Evolutionary conservation across 2,113 vertebrate genomes (phyloP), one percentile per base, ranked within the genome.

Genomic region (Tringa solitaria): DNA sequence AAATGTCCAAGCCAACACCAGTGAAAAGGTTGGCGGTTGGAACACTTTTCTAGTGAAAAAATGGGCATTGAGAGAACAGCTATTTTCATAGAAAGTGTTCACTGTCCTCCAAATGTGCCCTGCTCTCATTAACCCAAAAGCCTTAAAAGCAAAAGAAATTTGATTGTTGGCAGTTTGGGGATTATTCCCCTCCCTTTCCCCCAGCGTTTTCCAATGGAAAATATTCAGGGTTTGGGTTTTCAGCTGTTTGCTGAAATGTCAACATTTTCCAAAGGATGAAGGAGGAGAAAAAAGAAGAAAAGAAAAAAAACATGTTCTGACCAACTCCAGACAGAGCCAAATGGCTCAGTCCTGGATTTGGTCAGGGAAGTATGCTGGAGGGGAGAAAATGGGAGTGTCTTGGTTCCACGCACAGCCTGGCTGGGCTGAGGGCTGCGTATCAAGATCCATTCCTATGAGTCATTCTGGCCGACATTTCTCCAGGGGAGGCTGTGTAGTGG

Each of bases 251-350:
- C 92, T 95, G 81, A 95, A 95, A 96, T 89, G 89, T 92, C 95
- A 91, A 95, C 50, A 76, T 94, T 96, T 96, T 96, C 92, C 92
- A 76, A 76, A 69, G 95, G 80, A 69, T 81, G 84, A 92, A 87
- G 80, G 84, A 89, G 57, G 77, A n/a, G 65, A 59, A 82, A 76
- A 91, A 57, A 94, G 76, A 95, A 92, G 87, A 90, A 91, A 65
- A 93, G 87, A 94, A 93, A 94, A 96, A 96, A 96, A 96, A 92
- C 93, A 94, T 91, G 94, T 95, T 95, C 89, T 96, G 93, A 95
- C 95, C 95, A 95, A 91, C 87, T 95, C 91, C 33, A 89, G 46
- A 94, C 50, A 77, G 81, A 95, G 95, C 95, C 96, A 97, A 96
- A 85, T 79, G 89, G 93, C 89, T 97, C 77, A 8, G 26, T 95